A percentile compares a stretch with the other conserved stretches of the same genome.
phyloP scores from a whole-genome alignment of 2,797 vertebrate species.

The Capromys pilorides region DNA sequence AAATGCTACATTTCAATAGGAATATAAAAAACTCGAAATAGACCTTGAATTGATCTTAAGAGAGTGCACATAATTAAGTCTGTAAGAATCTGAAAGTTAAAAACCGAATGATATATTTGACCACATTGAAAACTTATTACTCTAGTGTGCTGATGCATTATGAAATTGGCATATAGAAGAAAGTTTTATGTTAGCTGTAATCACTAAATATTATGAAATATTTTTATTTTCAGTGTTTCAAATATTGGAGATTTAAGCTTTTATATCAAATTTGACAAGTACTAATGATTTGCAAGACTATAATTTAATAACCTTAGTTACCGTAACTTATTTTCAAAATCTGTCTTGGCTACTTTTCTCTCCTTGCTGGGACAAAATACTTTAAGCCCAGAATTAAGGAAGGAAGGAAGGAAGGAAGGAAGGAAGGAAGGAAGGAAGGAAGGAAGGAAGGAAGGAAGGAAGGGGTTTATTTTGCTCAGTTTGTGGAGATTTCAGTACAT shows the following conservation, averaged over 20 bases:
- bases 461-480: too few species aligned
- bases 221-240: slow-evolving; percentile 41
- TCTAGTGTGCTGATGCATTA: neutral
- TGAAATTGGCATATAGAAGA: neutral
- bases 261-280: slow-evolving; percentile 45
- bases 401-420: too few species aligned
- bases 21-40: slow-evolving; percentile 58
- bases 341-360: too few species aligned
- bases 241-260: slow-evolving; percentile 52
- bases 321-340: neutral
- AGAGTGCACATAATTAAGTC: slow-evolving; percentile 32
- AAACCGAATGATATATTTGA: slow-evolving; percentile 48
- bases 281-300: slow-evolving; percentile 29
- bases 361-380: too few species aligned
- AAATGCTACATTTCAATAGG: slow-evolving; percentile 19
- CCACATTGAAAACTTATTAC: neutral
- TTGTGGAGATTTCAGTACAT: too few species aligned
- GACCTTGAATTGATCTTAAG: slow-evolving; percentile 28
- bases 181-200: neutral
- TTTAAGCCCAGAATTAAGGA: too few species aligned
- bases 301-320: slow-evolving; percentile 31
- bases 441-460: too few species aligned
- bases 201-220: slow-evolving; percentile 7
- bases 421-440: too few species aligned
- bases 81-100: slow-evolving; percentile 56